Percentiles rank a stretch among this genome's conserved stretches.
Evolutionary conservation across 1,140 invertebrate genomes (phyloP).

Genomic region (Apis dorsata): DNA sequence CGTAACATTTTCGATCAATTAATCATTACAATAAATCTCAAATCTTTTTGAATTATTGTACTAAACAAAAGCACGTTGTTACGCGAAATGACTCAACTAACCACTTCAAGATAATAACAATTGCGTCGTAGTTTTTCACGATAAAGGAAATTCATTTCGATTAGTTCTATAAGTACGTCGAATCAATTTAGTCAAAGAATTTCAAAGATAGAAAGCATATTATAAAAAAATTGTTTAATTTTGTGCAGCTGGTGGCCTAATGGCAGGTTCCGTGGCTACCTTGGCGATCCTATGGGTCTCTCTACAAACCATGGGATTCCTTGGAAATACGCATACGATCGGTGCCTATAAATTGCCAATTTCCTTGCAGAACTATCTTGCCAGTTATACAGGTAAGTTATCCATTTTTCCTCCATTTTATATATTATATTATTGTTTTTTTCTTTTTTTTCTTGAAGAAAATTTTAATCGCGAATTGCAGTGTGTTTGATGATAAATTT

Average conservation of each 20-base stretch:
- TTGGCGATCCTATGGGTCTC: slow-evolving; percentile 74
- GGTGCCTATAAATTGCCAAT: slow-evolving; percentile 65
- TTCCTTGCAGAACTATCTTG: slow-evolving; percentile 65
- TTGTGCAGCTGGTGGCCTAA: slow-evolving; percentile 73
- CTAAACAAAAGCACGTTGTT: not conserved
- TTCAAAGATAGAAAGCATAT: too few relatives aligned
- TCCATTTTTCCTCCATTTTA: not conserved
- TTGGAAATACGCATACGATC: slow-evolving; percentile 67
- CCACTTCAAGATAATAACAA: too few relatives aligned
- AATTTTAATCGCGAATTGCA: not conserved
- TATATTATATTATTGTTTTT: not conserved
- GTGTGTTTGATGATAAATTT: not conserved
- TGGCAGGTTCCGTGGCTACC: slow-evolving; percentile 74
- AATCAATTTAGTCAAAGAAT: not conserved
- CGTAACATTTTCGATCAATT: not conserved
- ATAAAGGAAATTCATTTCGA: not conserved
- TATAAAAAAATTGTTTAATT: slow-evolving; percentile 37
- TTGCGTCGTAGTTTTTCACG: not conserved
- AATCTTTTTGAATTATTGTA: not conserved
- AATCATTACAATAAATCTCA: not conserved
- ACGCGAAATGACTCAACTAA: not conserved
- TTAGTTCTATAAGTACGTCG: slow-evolving; percentile 2
- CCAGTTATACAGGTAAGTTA: slow-evolving; percentile 48
- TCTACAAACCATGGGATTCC: slow-evolving; percentile 73
- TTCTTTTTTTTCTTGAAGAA: not conserved